Evolutionary conservation across 2,888 invertebrate genomes (phyloP).

Genomic region (Gisinianus flammeolus): DNA sequence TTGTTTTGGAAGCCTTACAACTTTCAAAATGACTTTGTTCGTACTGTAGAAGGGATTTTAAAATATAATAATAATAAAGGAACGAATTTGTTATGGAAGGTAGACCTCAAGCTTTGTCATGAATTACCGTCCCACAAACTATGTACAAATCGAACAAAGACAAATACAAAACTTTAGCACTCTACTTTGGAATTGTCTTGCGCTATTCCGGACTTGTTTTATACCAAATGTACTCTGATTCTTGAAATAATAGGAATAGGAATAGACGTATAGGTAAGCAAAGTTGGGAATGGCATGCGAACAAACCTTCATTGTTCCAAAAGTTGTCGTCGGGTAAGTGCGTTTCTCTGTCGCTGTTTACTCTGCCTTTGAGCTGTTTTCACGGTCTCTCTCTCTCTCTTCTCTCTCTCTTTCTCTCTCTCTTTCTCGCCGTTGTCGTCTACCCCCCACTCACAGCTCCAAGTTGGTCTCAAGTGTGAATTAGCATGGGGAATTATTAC

Average conservation of each 20-base stretch:
- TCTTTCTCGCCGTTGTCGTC: background rate
- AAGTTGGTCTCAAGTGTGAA: constrained; percentile 17
- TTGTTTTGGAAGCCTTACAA: background rate
- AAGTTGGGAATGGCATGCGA: background rate
- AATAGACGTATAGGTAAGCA: background rate
- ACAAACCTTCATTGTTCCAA: constrained; percentile 36
- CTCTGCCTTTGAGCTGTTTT: constrained; percentile 20
- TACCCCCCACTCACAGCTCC: background rate
- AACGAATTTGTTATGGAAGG: no score
- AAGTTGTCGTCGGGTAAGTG: background rate
- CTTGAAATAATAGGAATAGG: background rate
- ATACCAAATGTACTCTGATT: no score
- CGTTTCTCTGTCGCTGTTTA: constrained; percentile 24
- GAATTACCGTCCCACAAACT: no score
- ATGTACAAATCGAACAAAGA: background rate
- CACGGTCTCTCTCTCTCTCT: constrained; percentile 1
- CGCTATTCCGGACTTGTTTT: no score
- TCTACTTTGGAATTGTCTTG: no score
- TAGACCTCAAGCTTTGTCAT: no score
- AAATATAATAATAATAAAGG: no score
- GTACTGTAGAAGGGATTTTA: background rate
- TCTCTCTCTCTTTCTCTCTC: background rate
- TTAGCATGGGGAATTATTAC: background rate
- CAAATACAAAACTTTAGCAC: background rate
- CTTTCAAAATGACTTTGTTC: background rate